Evolutionary conservation across 2,113 vertebrate genomes (phyloP), one percentile per base, ranked within the genome.

Genomic region (Guaruba guarouba): DNA sequence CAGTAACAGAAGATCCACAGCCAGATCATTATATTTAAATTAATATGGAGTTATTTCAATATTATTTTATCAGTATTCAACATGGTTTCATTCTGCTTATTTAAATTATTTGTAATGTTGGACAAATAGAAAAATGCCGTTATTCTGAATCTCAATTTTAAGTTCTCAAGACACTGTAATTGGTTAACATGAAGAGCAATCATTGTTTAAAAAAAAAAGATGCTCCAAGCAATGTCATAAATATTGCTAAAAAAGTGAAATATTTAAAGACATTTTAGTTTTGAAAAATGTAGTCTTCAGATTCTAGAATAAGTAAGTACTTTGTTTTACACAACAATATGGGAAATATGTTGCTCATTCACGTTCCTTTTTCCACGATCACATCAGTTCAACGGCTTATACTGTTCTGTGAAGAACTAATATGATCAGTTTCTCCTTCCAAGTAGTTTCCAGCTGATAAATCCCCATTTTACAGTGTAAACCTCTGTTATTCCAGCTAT

Each of bases 31-130:
- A 10, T 27, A 64, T 17, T 77, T 11, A 37, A 39, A 68, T 44
- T 54, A 49, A 49, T 46, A 49, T 10, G 31, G 5, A 31, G 12
- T 39, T 19, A 69, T 28, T 49, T 46, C 11, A 64, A 33, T 62
- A 51, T 22, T 35, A 13, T 59, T 62, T 57, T 63, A 46, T 37
- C 22, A 24, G 1, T 24, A 28, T 29, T 37, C 15, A 52, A 7
- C 51, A 7, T 0, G 0, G 1, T n/a, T 78, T 91, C 64, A 62
- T 39, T 83, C 16, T 77, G 6, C 1, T 62, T 44, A 22, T 41
- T 74, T 39, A 69, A 82, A 51, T 51, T 39, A 15, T 68, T 44
- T 79, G 6, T 16, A 61, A 35, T 78, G 67, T 81, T 7, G 2
- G 15, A 41, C 19, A 79, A 84, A 49, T 46, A 71, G 86, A 85